Base-by-base conservation (phyloP, 92 coral and sea anemone genomes). In the Palythoa grandis region DNA sequence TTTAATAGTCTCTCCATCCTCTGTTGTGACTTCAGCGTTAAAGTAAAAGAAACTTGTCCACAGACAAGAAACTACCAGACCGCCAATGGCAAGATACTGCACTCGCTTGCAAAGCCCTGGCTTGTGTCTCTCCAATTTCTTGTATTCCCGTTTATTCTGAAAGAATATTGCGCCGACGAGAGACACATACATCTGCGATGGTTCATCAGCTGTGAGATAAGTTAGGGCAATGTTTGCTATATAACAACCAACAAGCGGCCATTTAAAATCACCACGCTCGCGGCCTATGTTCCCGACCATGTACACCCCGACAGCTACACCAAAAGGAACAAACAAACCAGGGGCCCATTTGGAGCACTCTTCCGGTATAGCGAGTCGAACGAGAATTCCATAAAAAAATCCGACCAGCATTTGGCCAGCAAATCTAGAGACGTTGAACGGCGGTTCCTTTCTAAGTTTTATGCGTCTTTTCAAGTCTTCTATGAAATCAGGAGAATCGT, bases 321-420 rank as follows among this genome's bases (percentile, higher is more conserved):
- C 98, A 13, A 97, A 77, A 1, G 99, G 99, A 14, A 97, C 98
- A 13, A 95, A 74, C 63, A 97, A 15, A 0, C 92, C 91, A 2
- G 98, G 90, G 4, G 82, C 76, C 98, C 98, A 93, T 54, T 78
- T 95, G 13, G 97, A 91, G 23, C 86, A 83, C 0, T 90, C 86
- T 56, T 95, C 99, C 15, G 99, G 99, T 69, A 97, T 95, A 47
- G 99, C 99, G 12, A 97, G 77, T 39, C 99, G 93, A 56, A 91
- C 91, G 11, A 97, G 90, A 52, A 97, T 93, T 4, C 99, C 99
- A 73, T 97, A 97, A 72, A 95, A 97, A 80, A 93, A 95, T 0
- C 99, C 99, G 0, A 97, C 99, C 1, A 97, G 84, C 99, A 97
- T 97, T 88, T 97, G 99, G 1, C 99, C 99, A 9, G 96, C 93